phyloP scores from a whole-genome alignment of 2,113 vertebrate species.

The Scomber scombrus region DNA sequence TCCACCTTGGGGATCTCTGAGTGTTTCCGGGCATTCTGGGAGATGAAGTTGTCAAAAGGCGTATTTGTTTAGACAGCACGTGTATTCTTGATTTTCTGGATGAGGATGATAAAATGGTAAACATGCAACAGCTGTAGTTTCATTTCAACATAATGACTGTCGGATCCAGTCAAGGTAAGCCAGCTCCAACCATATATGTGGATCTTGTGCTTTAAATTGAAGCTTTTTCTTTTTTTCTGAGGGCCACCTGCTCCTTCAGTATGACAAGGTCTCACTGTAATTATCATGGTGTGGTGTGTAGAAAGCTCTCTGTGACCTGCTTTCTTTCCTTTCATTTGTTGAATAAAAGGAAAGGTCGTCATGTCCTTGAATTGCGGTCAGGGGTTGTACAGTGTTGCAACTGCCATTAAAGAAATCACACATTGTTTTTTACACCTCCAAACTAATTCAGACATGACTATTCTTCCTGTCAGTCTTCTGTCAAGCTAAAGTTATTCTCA shows the following conservation, averaged over 20 bases:
- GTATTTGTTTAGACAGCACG: not conserved
- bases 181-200: not conserved
- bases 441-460: no score
- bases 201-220: no score
- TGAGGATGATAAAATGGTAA: not conserved
- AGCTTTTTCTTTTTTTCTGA: no score
- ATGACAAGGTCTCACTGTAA: not conserved
- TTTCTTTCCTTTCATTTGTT: not conserved
- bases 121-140: no score
- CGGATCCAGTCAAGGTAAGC: no score
- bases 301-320: not conserved
- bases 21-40: slow-evolving; percentile 12
- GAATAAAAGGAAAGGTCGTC: not conserved
- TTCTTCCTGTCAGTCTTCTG: no score
- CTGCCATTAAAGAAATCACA: no score
- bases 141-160: no score
- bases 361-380: not conserved
- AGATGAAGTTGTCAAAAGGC: not conserved
- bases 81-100: not conserved
- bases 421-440: no score
- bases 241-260: not conserved
- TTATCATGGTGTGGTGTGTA: not conserved
- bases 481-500: no score
- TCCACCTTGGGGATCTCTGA: not conserved
- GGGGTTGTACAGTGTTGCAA: not conserved